phyloP scores from a whole-genome alignment of 1,140 invertebrate species.

The Aphelenchoides avenae region DNA sequence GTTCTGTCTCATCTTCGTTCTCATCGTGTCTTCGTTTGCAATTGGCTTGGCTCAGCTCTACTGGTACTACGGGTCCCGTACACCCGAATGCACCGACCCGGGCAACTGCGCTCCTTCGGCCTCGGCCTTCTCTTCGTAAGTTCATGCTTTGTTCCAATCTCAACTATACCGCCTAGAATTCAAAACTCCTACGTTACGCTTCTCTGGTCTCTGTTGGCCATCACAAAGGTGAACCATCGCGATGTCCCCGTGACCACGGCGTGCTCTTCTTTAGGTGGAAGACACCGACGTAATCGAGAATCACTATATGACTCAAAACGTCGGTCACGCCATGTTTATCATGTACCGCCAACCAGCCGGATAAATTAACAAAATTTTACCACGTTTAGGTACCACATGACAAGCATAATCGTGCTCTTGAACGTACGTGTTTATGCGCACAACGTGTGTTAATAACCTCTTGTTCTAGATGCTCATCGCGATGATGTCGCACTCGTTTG shows the following conservation, averaged over 20 bases:
- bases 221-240: no score
- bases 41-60: conserved; percentile 65
- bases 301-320: background rate
- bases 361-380: conserved; percentile 9
- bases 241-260: no score
- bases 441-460: background rate
- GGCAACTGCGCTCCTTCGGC: conserved; percentile 35
- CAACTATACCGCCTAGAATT: conserved; percentile 59
- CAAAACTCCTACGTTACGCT: conserved; percentile 64
- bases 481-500: conserved; percentile 67
- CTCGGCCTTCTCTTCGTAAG: conserved; percentile 54
- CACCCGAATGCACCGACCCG: conserved; percentile 42
- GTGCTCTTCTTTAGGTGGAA: no score
- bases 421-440: conserved; percentile 61
- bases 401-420: conserved; percentile 66
- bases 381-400: conserved; percentile 46
- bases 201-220: conserved; percentile 66
- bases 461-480: conserved; percentile 61
- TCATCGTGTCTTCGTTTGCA: conserved; percentile 63
- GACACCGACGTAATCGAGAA: conserved; percentile 54
- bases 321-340: background rate
- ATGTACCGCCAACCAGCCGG: background rate
- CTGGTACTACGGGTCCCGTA: conserved; percentile 59
- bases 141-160: conserved; percentile 3
- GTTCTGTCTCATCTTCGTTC: conserved; percentile 64